These are phyloP conservation scores for Sesamia inferens DNA, from an alignment of 2,888 invertebrate species.

Conservation along the genomic window DNA sequence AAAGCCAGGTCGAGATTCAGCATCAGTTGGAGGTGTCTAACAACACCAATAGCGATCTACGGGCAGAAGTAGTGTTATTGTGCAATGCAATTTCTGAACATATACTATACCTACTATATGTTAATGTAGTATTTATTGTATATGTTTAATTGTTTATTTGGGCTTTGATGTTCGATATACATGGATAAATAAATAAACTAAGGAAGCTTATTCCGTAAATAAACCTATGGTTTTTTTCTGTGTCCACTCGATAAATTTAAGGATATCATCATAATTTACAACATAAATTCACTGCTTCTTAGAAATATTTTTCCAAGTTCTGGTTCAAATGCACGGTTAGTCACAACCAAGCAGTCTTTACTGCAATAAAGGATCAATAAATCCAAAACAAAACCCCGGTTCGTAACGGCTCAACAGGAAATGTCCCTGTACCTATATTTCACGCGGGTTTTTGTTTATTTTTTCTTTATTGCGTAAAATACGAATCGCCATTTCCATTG, in stretches of 20 bases:
- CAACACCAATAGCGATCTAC: no score
- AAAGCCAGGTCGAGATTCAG: no score
- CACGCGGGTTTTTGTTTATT: conserved; percentile 64
- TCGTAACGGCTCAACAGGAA: conserved; percentile 59
- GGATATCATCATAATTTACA: conserved; percentile 46
- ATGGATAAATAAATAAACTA: no score
- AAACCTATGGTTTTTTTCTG: conserved; percentile 18
- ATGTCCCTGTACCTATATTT: conserved; percentile 59
- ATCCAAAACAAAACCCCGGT: conserved; percentile 60
- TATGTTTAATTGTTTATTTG: no score
- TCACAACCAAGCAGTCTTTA: conserved; percentile 53
- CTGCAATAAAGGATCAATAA: conserved; percentile 64
- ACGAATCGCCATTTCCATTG: conserved; percentile 58
- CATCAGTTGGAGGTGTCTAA: no score
- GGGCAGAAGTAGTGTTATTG: no score
- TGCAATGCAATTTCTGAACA: no score
- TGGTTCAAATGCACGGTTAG: conserved; percentile 54
- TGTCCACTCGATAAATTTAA: conserved; percentile 17
- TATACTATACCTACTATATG: no score
- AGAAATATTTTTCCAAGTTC: conserved; percentile 45
- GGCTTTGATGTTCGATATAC: no score
- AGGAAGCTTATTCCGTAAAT: background rate
- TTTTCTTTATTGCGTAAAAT: conserved; percentile 64
- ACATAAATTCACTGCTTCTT: conserved; percentile 41
- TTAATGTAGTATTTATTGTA: no score